phyloP scores from a whole-genome alignment of 2,113 vertebrate genomes.

The Seriola aureovittata region DNA sequence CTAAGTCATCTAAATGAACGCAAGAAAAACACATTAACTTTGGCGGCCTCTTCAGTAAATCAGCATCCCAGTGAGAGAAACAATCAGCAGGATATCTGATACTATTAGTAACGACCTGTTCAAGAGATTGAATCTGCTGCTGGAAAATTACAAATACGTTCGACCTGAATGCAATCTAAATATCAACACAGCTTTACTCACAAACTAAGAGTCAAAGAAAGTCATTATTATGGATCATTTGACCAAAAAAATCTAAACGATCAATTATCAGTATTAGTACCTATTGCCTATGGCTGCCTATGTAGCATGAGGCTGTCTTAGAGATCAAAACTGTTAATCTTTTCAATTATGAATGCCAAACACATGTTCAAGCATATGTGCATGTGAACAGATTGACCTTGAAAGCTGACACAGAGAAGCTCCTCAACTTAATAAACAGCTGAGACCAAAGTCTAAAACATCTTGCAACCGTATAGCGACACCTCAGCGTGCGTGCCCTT shows the following conservation, averaged over 20 bases:
- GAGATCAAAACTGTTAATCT: neutral
- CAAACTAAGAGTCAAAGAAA: neutral
- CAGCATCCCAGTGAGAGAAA: constrained; percentile 9
- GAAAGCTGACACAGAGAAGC: neutral
- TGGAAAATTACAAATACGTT: constrained; percentile 14
- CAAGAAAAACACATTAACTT: constrained; percentile 18
- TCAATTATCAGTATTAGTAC: neutral
- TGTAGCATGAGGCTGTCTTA: neutral
- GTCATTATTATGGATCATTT: neutral
- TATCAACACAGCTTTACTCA: neutral
- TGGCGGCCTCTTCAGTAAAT: constrained; percentile 6
- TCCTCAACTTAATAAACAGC: constrained; percentile 1
- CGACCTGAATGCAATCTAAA: neutral
- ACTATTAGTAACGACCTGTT: constrained; percentile 11
- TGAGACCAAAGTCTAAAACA: constrained; percentile 16
- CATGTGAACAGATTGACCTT: neutral
- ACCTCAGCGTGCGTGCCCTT: constrained; percentile 7
- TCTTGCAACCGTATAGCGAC: neutral
- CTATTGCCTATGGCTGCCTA: neutral
- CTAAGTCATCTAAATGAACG: constrained; percentile 9
- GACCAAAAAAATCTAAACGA: neutral
- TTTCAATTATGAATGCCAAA: constrained; percentile 8
- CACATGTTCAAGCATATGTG: neutral
- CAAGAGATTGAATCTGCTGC: constrained; percentile 2
- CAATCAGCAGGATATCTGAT: constrained; percentile 17